phyloP scores from a whole-genome alignment of 2,888 invertebrate genomes.

The Flabesymbios commensalis region DNA sequence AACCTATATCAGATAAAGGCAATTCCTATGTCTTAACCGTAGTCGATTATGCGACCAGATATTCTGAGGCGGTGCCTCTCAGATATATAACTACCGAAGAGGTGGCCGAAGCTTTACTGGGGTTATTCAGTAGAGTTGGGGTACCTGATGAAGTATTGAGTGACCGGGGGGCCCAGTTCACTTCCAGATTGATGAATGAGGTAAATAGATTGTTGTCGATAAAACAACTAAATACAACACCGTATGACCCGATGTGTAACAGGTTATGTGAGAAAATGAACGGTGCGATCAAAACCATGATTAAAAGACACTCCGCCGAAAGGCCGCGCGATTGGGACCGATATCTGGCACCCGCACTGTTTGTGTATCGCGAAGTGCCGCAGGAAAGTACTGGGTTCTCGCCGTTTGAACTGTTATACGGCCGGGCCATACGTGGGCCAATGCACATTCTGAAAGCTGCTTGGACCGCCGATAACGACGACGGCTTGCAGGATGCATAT shows the following conservation, averaged over 20 bases:
- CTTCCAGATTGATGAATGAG: slow-evolving; percentile 25
- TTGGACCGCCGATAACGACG: no score
- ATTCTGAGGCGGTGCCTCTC: slow-evolving; percentile 18
- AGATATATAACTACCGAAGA: slow-evolving; percentile 29
- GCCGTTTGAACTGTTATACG: slow-evolving; percentile 15
- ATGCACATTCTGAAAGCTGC: no score
- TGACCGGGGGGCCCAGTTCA: slow-evolving; percentile 36
- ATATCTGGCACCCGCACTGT: slow-evolving; percentile 3
- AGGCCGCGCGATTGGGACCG: slow-evolving; percentile 13
- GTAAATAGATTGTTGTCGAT: slow-evolving; percentile 20
- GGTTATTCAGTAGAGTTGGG: slow-evolving; percentile 27
- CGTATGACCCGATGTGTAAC: slow-evolving; percentile 29
- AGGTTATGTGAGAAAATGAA: slow-evolving; percentile 31
- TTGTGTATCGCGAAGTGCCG: slow-evolving; percentile 10
- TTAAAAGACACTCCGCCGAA: neutral
- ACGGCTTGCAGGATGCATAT: no score
- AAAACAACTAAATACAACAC: slow-evolving; percentile 17
- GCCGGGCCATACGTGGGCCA: no score
- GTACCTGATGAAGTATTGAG: slow-evolving; percentile 29
- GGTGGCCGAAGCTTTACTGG: slow-evolving; percentile 34
- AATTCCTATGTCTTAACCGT: slow-evolving; percentile 30
- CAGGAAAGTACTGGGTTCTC: slow-evolving; percentile 8
- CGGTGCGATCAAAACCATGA: slow-evolving; percentile 15
- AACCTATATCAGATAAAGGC: slow-evolving; percentile 22
- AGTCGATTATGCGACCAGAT: slow-evolving; percentile 31